Evolutionary conservation across 2,797 vertebrate genomes (phyloP), one percentile per base, ranked within the genome.

Genomic region (Syncerus caffer): DNA sequence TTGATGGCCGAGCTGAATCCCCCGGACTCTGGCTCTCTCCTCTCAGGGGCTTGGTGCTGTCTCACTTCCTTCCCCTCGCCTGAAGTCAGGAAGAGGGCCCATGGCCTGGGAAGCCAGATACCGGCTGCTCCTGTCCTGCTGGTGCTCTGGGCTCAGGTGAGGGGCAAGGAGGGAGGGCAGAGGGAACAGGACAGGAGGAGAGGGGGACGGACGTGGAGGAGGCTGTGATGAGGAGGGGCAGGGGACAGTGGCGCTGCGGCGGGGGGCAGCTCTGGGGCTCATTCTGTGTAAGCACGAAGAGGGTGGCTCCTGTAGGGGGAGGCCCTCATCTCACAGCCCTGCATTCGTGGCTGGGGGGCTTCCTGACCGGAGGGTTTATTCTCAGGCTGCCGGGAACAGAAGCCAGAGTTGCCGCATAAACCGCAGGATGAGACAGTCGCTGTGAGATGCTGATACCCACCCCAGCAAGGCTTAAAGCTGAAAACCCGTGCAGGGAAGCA

Each of bases 361-460:
- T 76, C 47, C 89, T 96, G 67, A 97, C 25, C 1, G 14, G 14
- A 42, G 12, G 6, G 2, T 92, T 64, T 93, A 2, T 94, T 78
- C 60, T 38, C 42, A 60, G 78, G 83, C 13, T 76, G 62, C 23
- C 31, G 80, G 90, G 34, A 42, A 76, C 83, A 94, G 64, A 6
- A 31, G 34, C 6, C 0, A 0, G 42, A 34, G 31, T 0, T 21
- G 2, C 10, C 38, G 4, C 11, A 2, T 45, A 27, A 10, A 23
- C 3, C 1, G 34, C 76, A 97, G 8, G 91, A 86, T 0, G 9
- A 76, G 29, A 38, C 23, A 0, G 0, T 97, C 92, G 78, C 1
- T 0, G 21, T 96, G 89, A 38, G 0, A 0, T 96, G 95, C 50
- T 0, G 0, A 0, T 96, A 96, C 42, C 0, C 0, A 1, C 0